Conservation (phyloP, 2,113 vertebrate species). For the Hemiprocne comata region DNA sequence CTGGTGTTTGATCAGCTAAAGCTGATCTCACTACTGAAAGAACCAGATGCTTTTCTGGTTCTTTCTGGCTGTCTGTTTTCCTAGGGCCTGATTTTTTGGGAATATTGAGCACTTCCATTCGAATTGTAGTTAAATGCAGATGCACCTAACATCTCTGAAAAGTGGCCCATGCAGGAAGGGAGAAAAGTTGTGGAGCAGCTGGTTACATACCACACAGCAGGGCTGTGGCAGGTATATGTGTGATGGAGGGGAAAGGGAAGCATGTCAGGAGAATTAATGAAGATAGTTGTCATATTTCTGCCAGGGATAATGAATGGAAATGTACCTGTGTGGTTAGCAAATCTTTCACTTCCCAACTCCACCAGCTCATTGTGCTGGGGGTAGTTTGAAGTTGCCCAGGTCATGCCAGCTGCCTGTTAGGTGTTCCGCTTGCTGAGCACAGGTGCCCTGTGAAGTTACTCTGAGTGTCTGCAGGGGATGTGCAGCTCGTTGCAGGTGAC, state of each 20-base stretch:
- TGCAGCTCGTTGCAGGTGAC: accelerated
- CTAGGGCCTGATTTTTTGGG: neutral
- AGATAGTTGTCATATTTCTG: neutral
- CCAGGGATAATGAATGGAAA: neutral
- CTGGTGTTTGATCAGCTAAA: neutral
- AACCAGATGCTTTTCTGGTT: neutral
- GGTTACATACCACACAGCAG: neutral
- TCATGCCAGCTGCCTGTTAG: neutral
- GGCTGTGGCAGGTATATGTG: neutral
- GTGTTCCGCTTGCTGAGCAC: accelerated
- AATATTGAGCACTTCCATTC: neutral
- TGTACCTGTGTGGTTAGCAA: neutral
- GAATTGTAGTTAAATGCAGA: neutral
- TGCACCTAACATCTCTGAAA: neutral
- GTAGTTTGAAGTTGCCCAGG: neutral
- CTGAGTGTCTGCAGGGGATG: neutral
- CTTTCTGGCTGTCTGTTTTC: neutral
- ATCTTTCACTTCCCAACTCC: neutral
- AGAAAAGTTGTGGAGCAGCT: neutral
- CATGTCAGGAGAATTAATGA: accelerated
- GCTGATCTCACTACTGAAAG: neutral
- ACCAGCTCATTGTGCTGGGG: neutral
- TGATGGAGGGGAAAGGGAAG: neutral
- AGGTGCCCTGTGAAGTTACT: neutral
- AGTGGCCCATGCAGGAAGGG: neutral